Conservation (phyloP, 1,140 invertebrate species). For the roundworm (Caenorhabditis elegans) region WBcel235 BX284606.5:3432501-3433000, state of each 20-base stretch:
- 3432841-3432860: too few species aligned
- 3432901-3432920: not conserved
- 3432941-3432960: slow-evolving; percentile 9
- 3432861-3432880: not conserved
- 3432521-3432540: not conserved
- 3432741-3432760: not conserved
- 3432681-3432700: too few species aligned
- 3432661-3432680: too few species aligned
- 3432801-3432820: too few species aligned
- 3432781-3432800: too few species aligned
- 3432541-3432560: too few species aligned
- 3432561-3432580: not conserved
- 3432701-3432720: too few species aligned
- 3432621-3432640: too few species aligned
- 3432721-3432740: not conserved
- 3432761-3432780: too few species aligned
- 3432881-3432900: not conserved
- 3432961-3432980: slow-evolving; percentile 20
- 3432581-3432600: not conserved
- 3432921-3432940: not conserved
- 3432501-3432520: slow-evolving; percentile 11
- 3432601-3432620: not conserved
- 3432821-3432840: too few species aligned
- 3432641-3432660: too few species aligned
- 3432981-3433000: slow-evolving; percentile 33